phyloP scores from a whole-genome alignment of 2,113 vertebrate genomes.

The Pedionomus torquatus region DNA sequence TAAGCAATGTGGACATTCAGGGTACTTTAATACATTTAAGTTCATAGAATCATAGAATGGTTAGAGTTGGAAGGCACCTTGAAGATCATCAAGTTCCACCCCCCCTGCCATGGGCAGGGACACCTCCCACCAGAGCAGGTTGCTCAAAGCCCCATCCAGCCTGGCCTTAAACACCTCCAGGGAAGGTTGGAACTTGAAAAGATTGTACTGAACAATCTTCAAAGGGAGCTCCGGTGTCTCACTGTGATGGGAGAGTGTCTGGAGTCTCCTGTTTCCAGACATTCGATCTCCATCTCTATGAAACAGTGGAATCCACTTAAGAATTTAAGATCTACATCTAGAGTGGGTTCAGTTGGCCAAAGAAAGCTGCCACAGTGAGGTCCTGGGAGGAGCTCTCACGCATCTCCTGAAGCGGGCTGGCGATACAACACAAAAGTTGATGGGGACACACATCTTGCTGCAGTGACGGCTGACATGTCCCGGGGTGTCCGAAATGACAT shows the following conservation, averaged over 20 bases:
- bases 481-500: neutral
- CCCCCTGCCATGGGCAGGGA: too few relatives aligned
- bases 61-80: too few relatives aligned
- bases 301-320: neutral
- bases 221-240: neutral
- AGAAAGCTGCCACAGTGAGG: neutral
- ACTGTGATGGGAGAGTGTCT: neutral
- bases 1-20: neutral
- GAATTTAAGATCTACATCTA: neutral
- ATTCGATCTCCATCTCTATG: too few relatives aligned
- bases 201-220: neutral
- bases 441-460: accelerated
- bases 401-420: neutral
- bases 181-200: too few relatives aligned
- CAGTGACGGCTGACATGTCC: neutral
- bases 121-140: too few relatives aligned
- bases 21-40: neutral
- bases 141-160: too few relatives aligned
- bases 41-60: too few relatives aligned
- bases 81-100: too few relatives aligned
- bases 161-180: too few relatives aligned
- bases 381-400: neutral
- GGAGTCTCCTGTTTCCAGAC: neutral
- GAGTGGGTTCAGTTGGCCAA: neutral
- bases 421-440: neutral